These are phyloP conservation scores for Muscina levida DNA, from an alignment of 2,888 invertebrate genomes.

Conservation along the genomic window DNA sequence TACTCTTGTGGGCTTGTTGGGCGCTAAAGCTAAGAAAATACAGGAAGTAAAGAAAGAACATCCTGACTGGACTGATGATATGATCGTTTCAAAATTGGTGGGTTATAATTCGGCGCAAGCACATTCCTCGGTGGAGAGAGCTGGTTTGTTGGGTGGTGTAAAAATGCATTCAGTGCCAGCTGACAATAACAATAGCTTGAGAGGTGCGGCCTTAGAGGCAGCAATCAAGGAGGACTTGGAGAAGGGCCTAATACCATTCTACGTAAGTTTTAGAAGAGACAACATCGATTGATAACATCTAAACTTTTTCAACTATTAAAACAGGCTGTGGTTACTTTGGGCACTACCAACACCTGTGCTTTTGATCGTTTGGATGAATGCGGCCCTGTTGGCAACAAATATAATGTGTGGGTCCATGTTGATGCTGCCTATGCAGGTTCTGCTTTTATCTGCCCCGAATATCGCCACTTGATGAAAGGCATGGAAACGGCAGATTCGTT, in stretches of 20 bases:
- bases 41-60: slow-evolving; percentile 85
- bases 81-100: slow-evolving; percentile 89
- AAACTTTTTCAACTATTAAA: slow-evolving; percentile 59
- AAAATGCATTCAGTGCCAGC: slow-evolving; percentile 87
- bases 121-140: slow-evolving; percentile 96
- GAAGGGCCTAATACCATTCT: slow-evolving; percentile 97
- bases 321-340: slow-evolving; percentile 92
- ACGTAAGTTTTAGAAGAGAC: slow-evolving; percentile 84
- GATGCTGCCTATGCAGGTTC: slow-evolving; percentile 98
- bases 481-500: slow-evolving; percentile 95
- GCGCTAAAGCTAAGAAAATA: slow-evolving; percentile 89
- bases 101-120: slow-evolving; percentile 94
- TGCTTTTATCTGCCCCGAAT: slow-evolving; percentile 98
- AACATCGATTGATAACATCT: not conserved
- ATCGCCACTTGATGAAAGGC: slow-evolving; percentile 92
- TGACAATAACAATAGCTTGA: slow-evolving; percentile 86
- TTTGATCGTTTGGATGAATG: slow-evolving; percentile 95
- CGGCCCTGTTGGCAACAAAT: slow-evolving; percentile 91
- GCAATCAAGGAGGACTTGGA: slow-evolving; percentile 92
- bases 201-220: slow-evolving; percentile 87
- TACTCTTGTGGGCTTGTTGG: slow-evolving; percentile 94
- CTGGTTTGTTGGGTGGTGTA: slow-evolving; percentile 93
- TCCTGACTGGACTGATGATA: slow-evolving; percentile 87
- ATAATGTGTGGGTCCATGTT: slow-evolving; percentile 94
- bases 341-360: slow-evolving; percentile 97